phyloP scores from a whole-genome alignment of 2,113 vertebrate genomes.

The Sitta europaea region DNA sequence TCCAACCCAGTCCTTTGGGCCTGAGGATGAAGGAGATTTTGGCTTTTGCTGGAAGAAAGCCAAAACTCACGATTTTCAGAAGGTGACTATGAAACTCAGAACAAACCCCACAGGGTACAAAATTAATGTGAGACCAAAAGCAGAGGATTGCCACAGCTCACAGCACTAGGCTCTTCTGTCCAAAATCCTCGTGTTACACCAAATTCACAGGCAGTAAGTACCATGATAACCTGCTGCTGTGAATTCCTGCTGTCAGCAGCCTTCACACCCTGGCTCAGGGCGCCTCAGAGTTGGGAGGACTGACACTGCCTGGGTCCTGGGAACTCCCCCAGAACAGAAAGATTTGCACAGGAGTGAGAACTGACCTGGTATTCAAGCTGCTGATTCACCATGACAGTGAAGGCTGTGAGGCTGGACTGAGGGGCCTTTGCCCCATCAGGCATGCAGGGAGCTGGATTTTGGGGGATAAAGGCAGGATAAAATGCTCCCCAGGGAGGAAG shows the following conservation, averaged over 20 bases:
- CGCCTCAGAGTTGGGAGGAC: background rate
- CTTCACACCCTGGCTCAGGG: background rate
- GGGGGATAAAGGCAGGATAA: background rate
- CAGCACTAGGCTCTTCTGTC: background rate
- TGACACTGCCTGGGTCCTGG: background rate
- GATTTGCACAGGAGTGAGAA: background rate
- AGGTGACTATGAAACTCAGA: background rate
- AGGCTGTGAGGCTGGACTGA: background rate
- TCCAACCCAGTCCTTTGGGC: background rate
- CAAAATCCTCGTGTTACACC: background rate
- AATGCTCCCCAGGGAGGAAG: background rate
- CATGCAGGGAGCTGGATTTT: rapidly evolving
- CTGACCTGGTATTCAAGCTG: background rate
- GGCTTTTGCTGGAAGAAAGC: background rate
- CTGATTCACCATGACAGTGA: background rate
- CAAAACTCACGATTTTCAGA: background rate
- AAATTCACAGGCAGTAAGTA: background rate
- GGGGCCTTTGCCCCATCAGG: background rate
- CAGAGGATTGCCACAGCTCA: background rate
- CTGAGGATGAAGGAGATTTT: background rate
- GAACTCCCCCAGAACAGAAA: background rate
- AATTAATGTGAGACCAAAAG: background rate
- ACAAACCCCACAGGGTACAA: background rate
- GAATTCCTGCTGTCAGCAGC: background rate
- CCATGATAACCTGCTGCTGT: background rate